A percentile compares a stretch with the other conserved stretches of the same genome.
These are phyloP conservation scores for Myathropa florea DNA, from an alignment of 2,888 invertebrate genomes.

Conservation along the genomic window DNA sequence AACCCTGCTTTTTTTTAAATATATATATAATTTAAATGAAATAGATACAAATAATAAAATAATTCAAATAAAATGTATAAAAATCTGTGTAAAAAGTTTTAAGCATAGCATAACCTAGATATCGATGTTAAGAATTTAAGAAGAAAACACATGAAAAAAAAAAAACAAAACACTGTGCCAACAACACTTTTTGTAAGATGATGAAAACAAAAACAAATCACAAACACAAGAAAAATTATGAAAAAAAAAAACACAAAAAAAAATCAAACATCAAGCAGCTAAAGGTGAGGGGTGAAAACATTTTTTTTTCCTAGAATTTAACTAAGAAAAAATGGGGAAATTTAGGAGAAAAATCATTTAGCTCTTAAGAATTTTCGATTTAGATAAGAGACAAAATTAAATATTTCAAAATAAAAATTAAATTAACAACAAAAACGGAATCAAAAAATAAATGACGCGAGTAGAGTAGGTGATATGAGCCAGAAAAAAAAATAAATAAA, in stretches of 20 bases:
- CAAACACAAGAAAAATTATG: constrained; percentile 28
- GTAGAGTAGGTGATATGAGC: background rate
- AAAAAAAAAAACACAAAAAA: constrained; percentile 8
- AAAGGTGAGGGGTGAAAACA: constrained; percentile 60
- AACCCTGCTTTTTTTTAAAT: background rate
- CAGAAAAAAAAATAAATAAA: constrained; percentile 18
- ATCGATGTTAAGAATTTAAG: constrained; percentile 76
- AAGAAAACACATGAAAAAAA: constrained; percentile 55
- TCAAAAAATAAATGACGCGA: background rate
- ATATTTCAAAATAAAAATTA: background rate
- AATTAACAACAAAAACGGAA: constrained; percentile 32
- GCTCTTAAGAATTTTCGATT: constrained; percentile 44
- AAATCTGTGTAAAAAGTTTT: constrained; percentile 58
- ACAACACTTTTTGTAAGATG: constrained; percentile 69
- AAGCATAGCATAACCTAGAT: constrained; percentile 71
- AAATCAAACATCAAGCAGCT: constrained; percentile 19
- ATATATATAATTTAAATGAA: background rate
- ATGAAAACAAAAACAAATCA: constrained; percentile 34
- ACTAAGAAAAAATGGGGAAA: background rate
- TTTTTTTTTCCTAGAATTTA: constrained; percentile 21
- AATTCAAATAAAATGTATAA: constrained; percentile 32
- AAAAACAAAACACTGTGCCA: constrained; percentile 59
- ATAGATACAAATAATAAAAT: constrained; percentile 35
- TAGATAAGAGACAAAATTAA: constrained; percentile 29
- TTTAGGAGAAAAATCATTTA: constrained; percentile 17